A percentile compares a stretch with the other conserved stretches of the same genome.
Conservation (phyloP, 1,140 invertebrate genomes). For the Meloidogyne hapla region DNA sequence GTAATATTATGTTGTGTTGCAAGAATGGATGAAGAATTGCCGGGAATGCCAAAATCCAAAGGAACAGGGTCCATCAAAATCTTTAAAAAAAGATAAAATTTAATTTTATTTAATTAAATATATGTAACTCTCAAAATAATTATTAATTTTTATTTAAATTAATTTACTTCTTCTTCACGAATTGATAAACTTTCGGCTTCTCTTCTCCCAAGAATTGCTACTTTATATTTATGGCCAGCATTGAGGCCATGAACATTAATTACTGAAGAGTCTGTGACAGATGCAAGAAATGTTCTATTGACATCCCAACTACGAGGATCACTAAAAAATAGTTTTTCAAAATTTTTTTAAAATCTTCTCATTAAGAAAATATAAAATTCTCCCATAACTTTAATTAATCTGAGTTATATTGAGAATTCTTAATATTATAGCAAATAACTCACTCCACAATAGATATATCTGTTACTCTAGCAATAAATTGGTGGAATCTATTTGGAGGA, state of each 20-base stretch:
- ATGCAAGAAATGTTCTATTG: conserved; percentile 53
- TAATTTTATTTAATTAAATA: too few species aligned
- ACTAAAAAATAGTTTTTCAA: conserved; percentile 18
- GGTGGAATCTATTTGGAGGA: conserved; percentile 33
- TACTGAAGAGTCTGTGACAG: conserved; percentile 40
- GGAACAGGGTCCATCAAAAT: conserved; percentile 58
- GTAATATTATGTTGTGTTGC: conserved; percentile 52
- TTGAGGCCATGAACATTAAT: conserved; percentile 57
- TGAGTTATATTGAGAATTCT: too few species aligned
- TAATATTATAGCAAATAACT: too few species aligned
- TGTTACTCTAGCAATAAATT: conserved; percentile 57
- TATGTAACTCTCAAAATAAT: too few species aligned
- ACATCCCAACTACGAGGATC: conserved; percentile 47
- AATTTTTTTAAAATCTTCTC: background rate
- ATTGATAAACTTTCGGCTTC: conserved; percentile 52
- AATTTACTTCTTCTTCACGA: conserved; percentile 51
- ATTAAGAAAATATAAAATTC: too few species aligned
- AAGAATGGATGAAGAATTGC: conserved; percentile 36
- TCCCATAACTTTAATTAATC: too few species aligned
- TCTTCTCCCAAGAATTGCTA: conserved; percentile 53
- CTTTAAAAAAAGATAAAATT: background rate
- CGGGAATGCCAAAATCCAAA: conserved; percentile 44
- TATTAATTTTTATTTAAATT: too few species aligned
- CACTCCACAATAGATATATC: conserved; percentile 50
- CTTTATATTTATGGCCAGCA: conserved; percentile 55